phyloP scores from a whole-genome alignment of 2,113 vertebrate species.

The Puma concolor region DNA sequence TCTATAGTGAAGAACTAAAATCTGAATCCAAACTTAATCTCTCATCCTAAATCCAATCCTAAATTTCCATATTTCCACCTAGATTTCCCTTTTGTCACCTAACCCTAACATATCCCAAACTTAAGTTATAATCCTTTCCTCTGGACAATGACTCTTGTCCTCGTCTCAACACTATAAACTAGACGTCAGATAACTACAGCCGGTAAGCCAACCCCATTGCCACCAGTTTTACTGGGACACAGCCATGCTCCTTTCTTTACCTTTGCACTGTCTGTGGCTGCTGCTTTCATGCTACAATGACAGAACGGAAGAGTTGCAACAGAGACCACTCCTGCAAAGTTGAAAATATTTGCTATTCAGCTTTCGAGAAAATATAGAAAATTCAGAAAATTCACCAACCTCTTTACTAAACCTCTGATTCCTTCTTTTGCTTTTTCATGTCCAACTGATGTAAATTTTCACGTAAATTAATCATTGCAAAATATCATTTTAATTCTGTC shows the following conservation, averaged over 20 bases:
- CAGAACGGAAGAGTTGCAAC: neutral
- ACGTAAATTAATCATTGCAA: neutral
- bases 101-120: neutral
- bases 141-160: neutral
- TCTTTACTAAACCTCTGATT: neutral
- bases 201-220: neutral
- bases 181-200: neutral
- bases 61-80: neutral
- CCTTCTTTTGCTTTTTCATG: neutral
- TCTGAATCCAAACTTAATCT: neutral
- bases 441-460: neutral
- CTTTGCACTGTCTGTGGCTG: neutral
- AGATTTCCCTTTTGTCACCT: neutral
- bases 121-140: neutral
- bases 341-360: neutral
- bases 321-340: neutral
- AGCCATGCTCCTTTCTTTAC: neutral
- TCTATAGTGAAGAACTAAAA: neutral
- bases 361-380: neutral
- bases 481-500: neutral
- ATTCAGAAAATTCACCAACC: neutral
- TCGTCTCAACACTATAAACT: neutral
- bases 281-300: neutral
- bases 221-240: neutral
- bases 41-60: neutral